Evolutionary conservation across 2,888 invertebrate genomes (phyloP).

Genomic region (Muschampia plurimacula): DNA sequence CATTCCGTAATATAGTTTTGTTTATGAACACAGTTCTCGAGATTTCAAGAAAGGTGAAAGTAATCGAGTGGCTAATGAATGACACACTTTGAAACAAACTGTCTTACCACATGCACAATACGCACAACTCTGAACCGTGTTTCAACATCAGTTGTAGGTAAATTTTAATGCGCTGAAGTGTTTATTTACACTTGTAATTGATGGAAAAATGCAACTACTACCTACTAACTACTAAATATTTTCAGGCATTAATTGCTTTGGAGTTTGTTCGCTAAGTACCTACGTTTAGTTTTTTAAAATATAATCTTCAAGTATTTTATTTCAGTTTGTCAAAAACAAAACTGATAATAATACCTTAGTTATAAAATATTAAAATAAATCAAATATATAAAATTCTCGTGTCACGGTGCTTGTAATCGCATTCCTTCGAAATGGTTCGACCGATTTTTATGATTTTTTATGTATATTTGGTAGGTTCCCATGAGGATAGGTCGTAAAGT

Average conservation of each 20-base stretch:
- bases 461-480: no score
- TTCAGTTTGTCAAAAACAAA: no score
- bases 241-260: neutral
- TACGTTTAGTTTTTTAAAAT: no score
- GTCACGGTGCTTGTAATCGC: no score
- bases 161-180: neutral
- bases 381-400: no score
- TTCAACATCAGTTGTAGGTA: conserved; percentile 24
- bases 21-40: conserved; percentile 18
- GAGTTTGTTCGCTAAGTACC: neutral
- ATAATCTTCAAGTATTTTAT: no score
- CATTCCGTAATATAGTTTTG: conserved; percentile 16
- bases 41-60: conserved; percentile 48
- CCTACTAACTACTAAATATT: no score
- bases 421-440: no score
- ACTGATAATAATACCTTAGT: no score
- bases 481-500: no score
- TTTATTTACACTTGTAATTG: conserved; percentile 8
- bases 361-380: no score
- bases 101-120: conserved; percentile 31
- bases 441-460: no score
- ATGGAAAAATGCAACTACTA: neutral
- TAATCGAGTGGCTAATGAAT: conserved; percentile 45
- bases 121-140: conserved; percentile 37
- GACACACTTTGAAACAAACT: conserved; percentile 40